phyloP scores from a whole-genome alignment of 2,888 invertebrate genomes.

The Polymixis lichenea region DNA sequence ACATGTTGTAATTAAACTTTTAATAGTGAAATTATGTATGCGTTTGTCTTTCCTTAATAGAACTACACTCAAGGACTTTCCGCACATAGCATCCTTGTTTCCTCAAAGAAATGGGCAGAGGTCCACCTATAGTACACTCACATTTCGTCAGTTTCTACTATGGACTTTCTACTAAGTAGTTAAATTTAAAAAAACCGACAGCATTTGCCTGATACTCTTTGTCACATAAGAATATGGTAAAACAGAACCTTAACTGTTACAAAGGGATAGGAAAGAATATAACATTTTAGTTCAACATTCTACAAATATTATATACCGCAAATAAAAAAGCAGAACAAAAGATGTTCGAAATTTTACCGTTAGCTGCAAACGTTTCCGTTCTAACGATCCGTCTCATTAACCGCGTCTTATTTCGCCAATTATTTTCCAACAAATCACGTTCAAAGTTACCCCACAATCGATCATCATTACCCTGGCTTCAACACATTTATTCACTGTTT shows the following conservation, averaged over 20 bases:
- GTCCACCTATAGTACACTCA: too few relatives aligned
- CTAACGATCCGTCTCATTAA: constrained; percentile 50
- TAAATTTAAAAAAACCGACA: neutral
- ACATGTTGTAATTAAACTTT: constrained; percentile 19
- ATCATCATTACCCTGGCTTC: constrained; percentile 65
- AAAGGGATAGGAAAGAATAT: neutral
- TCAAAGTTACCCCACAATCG: constrained; percentile 63
- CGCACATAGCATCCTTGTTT: too few relatives aligned
- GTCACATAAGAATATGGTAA: neutral
- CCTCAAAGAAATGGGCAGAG: too few relatives aligned
- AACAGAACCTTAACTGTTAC: neutral
- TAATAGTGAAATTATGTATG: neutral
- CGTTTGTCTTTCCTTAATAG: neutral
- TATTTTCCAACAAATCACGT: constrained; percentile 61
- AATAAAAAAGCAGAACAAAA: constrained; percentile 29
- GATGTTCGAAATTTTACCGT: constrained; percentile 23
- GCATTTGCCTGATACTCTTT: neutral
- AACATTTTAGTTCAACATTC: neutral
- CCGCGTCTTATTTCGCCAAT: constrained; percentile 45
- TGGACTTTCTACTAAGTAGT: too few relatives aligned
- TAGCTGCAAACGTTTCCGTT: constrained; percentile 28
- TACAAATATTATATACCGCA: neutral
- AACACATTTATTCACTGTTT: constrained; percentile 64
- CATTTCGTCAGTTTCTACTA: too few relatives aligned
- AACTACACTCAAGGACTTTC: neutral